phyloP scores from a whole-genome alignment of 2,888 invertebrate genomes.

The Machimus atricapillus region DNA sequence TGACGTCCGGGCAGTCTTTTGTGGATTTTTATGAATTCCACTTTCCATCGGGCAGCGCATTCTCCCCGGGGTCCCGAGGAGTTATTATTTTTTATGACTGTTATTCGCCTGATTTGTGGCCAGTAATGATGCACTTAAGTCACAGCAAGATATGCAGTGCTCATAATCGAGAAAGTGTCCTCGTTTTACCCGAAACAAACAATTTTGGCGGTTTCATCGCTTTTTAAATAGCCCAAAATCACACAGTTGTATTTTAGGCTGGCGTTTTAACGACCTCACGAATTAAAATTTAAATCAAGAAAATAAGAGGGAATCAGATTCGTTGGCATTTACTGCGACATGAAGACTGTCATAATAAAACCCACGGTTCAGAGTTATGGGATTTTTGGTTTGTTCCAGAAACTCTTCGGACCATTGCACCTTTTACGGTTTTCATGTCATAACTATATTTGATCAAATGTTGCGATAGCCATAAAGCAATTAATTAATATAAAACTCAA shows the following conservation, averaged over 20 bases:
- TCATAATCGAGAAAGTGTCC: not conserved
- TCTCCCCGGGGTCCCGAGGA: not conserved
- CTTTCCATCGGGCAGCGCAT: not conserved
- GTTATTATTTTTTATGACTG: not conserved
- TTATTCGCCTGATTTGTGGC: not conserved
- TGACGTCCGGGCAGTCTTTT: not conserved
- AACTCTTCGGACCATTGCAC: not conserved
- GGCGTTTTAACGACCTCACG: not conserved
- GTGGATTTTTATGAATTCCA: not conserved
- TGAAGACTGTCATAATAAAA: not conserved
- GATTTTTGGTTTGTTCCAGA: not conserved
- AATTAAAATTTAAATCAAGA: not conserved
- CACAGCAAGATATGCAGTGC: not conserved
- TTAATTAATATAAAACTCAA: not conserved
- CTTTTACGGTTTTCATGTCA: not conserved
- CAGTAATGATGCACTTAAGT: not conserved
- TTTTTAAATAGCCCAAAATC: not conserved
- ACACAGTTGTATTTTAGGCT: not conserved
- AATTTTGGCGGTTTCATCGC: not conserved
- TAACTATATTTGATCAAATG: not conserved
- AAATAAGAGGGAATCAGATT: not conserved
- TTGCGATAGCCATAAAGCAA: not conserved
- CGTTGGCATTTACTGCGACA: not conserved
- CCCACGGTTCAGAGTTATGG: not conserved
- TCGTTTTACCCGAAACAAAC: not conserved